phyloP scores from a whole-genome alignment of 53 echinoderm and acorn worm genomes.

The Patiria pectinifera region DNA sequence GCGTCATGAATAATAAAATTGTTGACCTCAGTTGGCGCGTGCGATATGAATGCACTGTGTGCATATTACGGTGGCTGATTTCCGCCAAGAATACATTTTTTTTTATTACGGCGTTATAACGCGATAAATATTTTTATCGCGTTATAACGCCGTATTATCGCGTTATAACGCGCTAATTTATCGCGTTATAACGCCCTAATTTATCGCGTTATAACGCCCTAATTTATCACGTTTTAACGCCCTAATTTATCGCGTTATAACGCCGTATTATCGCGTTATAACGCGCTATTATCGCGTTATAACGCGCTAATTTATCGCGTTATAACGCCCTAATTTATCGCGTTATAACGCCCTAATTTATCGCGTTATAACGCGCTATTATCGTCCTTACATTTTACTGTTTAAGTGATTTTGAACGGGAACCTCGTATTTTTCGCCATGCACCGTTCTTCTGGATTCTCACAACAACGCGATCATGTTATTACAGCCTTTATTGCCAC shows the following conservation, averaged over 20 bases:
- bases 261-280: slow-evolving; percentile 44
- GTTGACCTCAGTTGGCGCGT: too few relatives aligned
- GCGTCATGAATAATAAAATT: too few relatives aligned
- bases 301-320: slow-evolving; percentile 27
- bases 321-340: slow-evolving; percentile 26
- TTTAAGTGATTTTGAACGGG: background rate
- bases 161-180: background rate
- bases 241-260: slow-evolving; percentile 34
- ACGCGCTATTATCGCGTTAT: slow-evolving; percentile 4
- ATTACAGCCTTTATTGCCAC: background rate
- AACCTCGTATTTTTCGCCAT: background rate
- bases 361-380: slow-evolving; percentile 33
- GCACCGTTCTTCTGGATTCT: background rate
- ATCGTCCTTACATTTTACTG: background rate
- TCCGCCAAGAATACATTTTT: too few relatives aligned
- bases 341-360: slow-evolving; percentile 45
- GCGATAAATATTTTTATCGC: too few relatives aligned
- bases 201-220: slow-evolving; percentile 41
- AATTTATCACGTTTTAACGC: slow-evolving; percentile 45
- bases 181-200: slow-evolving; percentile 33
- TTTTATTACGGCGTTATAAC: too few relatives aligned
- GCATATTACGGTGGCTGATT: too few relatives aligned
- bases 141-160: too few relatives aligned
- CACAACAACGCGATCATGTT: background rate
- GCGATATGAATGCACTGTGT: too few relatives aligned